Evolutionary conservation across 1,140 invertebrate species (phyloP), one percentile per base, ranked within the genome.

Genomic region (Camponotus pennsylvanicus): DNA sequence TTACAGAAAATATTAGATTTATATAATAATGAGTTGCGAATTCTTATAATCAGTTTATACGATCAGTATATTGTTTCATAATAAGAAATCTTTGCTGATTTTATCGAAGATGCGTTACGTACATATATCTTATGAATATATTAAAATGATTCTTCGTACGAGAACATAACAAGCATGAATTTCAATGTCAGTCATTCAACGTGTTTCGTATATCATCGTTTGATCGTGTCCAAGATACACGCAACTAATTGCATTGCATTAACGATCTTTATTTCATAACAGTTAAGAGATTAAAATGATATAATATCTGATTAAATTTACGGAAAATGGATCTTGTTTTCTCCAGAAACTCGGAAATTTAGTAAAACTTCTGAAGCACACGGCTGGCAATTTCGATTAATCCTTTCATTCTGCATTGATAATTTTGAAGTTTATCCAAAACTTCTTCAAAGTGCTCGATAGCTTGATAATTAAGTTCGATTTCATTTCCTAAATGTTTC

Each of bases 341-440:
- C 69, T 73, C 8, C 34, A 70, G 57, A 34, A 83, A 75, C 69
- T 73, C 55, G 69, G 13, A 75, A 83, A 83, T 83, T 83, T 61
- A 82, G 79, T 55, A 40, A 61, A 73, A 83, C 79, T 75, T 83
- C 11, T 27, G 2, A 37, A 73, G 27, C n/a, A 55, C 78, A 73
- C 42, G 37, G 37, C 55, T 8, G 13, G 40, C 67, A 42, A 82
- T 82, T 21, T 49, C 70, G 66, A 80, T 80, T 70, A 80, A 71
- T 45, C 49, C 78, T 71, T 70, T 80, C 78, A 80, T 55, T 70
- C 69, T 80, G 69, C 78, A 49, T 80, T 80, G 66, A 67, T 71
- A 80, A 82, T 82, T 71, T 82, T 59, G 67, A 27, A 82, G 79
- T 67, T 82, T 82, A 71, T 67, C 67, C 40, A 13, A n/a, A 82